phyloP scores from a whole-genome alignment of 2,888 invertebrate genomes.

The Lasioglossum vierecki region DNA sequence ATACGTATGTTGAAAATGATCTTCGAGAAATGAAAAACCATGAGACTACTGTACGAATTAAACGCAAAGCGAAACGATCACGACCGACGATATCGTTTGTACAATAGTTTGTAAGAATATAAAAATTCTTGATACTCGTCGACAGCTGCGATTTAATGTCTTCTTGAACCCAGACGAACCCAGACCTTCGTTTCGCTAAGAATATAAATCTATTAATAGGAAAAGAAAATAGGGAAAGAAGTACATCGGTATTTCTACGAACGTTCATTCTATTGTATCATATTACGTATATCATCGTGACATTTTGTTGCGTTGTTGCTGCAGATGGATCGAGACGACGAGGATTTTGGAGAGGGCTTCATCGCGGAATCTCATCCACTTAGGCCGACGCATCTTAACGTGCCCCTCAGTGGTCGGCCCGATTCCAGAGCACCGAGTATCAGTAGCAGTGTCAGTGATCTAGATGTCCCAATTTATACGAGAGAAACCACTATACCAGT shows the following conservation, averaged over 20 bases:
- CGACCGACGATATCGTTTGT: background rate
- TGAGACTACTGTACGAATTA: background rate
- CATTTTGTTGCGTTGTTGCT: background rate
- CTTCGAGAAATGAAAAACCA: background rate
- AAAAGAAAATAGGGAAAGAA: background rate
- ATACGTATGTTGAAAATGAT: too few relatives aligned
- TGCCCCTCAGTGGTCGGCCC: conserved; percentile 81
- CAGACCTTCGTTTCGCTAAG: background rate
- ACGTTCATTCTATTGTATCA: background rate
- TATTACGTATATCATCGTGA: background rate
- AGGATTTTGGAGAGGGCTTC: conserved; percentile 85
- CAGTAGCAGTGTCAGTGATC: conserved; percentile 86
- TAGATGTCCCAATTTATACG: conserved; percentile 86
- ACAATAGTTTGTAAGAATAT: background rate
- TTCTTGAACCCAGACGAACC: background rate
- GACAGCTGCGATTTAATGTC: background rate
- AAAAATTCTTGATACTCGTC: background rate
- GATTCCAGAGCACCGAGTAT: conserved; percentile 84
- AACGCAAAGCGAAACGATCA: background rate
- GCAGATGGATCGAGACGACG: conserved; percentile 81
- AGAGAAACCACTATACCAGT: conserved; percentile 82
- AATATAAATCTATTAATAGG: background rate
- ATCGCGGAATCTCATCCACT: conserved; percentile 86
- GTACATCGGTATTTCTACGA: background rate
- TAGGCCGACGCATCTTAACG: conserved; percentile 84